Conservation (phyloP, 2,888 invertebrate genomes). For the Chalcis sispes region DNA sequence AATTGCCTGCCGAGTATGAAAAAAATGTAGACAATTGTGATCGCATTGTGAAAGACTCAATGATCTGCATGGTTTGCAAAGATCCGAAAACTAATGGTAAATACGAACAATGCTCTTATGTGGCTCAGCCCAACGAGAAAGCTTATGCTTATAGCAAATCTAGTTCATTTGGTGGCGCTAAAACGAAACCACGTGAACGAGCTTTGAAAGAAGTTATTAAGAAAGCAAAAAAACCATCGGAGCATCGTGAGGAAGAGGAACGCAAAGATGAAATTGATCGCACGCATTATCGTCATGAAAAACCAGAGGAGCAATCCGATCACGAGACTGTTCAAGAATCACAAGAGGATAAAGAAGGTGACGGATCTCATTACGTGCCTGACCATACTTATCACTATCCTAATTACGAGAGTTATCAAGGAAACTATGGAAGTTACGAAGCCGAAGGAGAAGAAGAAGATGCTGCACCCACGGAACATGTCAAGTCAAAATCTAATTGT, state of each 20-base stretch:
- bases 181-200: slow-evolving; percentile 26
- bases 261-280: slow-evolving; percentile 5
- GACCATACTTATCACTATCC: slow-evolving; percentile 49
- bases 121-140: slow-evolving; percentile 84
- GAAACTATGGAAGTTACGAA: slow-evolving; percentile 27
- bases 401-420: slow-evolving; percentile 33
- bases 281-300: background rate
- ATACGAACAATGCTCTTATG: slow-evolving; percentile 90
- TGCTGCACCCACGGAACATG: background rate
- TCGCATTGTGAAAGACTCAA: slow-evolving; percentile 81
- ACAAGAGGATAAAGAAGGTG: slow-evolving; percentile 40
- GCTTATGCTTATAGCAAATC: slow-evolving; percentile 68
- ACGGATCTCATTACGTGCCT: slow-evolving; percentile 34
- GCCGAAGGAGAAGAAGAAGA: slow-evolving; percentile 30
- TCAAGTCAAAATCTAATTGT: slow-evolving; percentile 54
- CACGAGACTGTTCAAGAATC: background rate
- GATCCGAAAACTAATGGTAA: slow-evolving; percentile 86
- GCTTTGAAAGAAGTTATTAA: slow-evolving; percentile 35
- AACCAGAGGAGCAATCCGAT: background rate
- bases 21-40: slow-evolving; percentile 82
- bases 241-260: background rate
- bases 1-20: slow-evolving; percentile 79
- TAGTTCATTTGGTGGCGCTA: slow-evolving; percentile 60
- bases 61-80: slow-evolving; percentile 86
- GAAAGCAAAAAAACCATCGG: slow-evolving; percentile 19